Percentiles rank a stretch among this genome's conserved stretches.
These are phyloP conservation scores for Polylopha cassiicola DNA, from an alignment of 2,888 invertebrate genomes.

Conservation along the genomic window DNA sequence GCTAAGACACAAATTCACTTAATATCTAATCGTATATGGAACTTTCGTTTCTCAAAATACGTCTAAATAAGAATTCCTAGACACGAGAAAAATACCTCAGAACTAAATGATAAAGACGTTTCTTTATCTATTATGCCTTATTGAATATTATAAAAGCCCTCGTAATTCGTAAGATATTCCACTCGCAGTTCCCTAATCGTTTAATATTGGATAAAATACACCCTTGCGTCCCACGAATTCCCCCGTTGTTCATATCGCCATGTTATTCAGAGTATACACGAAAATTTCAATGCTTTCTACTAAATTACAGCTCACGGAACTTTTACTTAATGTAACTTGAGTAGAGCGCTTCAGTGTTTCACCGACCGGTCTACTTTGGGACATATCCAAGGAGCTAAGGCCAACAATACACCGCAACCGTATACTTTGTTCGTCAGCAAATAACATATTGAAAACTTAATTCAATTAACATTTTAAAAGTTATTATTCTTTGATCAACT, in stretches of 20 bases:
- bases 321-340: conserved; percentile 59
- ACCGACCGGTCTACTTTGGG: too few species aligned
- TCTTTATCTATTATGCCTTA: conserved; percentile 57
- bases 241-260: conserved; percentile 77
- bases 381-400: too few species aligned
- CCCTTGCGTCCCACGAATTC: conserved; percentile 66
- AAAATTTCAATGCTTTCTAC: conserved; percentile 78
- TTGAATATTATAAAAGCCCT: conserved; percentile 66
- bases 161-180: conserved; percentile 72
- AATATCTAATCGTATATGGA: too few species aligned
- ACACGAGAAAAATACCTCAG: conserved; percentile 8
- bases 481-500: too few species aligned
- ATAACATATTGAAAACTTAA: too few species aligned
- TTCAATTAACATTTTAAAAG: too few species aligned
- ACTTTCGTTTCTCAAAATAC: too few species aligned
- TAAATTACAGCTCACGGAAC: conserved; percentile 74
- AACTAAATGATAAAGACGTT: conserved; percentile 13
- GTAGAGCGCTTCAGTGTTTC: conserved; percentile 42
- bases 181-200: conserved; percentile 64
- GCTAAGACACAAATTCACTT: too few species aligned
- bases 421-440: too few species aligned
- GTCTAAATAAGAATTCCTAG: too few species aligned
- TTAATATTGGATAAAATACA: conserved; percentile 76
- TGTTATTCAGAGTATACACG: conserved; percentile 78
- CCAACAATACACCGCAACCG: too few species aligned